Evolutionary conservation across 2,113 vertebrate genomes (phyloP), one percentile per base, ranked within the genome.

Genomic region (Trichomycterus rosablanca): DNA sequence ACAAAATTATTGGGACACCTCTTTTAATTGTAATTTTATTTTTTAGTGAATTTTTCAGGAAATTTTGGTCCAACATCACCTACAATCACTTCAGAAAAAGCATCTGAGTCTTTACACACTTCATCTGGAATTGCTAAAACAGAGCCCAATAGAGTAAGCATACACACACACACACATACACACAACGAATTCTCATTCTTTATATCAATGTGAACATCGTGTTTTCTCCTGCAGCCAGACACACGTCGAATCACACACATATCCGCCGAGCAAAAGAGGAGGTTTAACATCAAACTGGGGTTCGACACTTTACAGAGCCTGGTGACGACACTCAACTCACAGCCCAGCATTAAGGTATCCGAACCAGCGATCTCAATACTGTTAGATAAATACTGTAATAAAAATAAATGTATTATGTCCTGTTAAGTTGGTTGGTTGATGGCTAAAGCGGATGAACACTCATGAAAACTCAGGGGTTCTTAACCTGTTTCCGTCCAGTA

Each of bases 201-300:
- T 3, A 1, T 7, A 19, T 43, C 32, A 10, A 16, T 23, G 1
- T 30, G 4, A 12, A 14, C 54, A 49, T 60, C 10, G 42, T 55
- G 19, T 50, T 53, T 20, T 74, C 50, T 68, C 6, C 74, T 80
- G 72, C 84, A 96, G 88, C 82, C 81, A 0, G 91, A 98, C 72
- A 92, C 60, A 70, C 87, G 93, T 26, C 89, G 93, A 52, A 93
- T 98, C 72, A 97, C 91, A 0, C 96, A 98, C 78, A 98, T 98
- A 80, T 98, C 95, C 0, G 96, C 96, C 0, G 96, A 98, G 76
- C 95, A 98, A 86, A 98, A 98, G 82, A 85, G 96, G n/a, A 92
- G 95, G 9, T 98, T 97, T 83, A 98, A 98, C 77, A 98, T 98
- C 83, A 97, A 97, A 77, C 72, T 97, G 71, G 96, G 96, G 7